These are phyloP conservation scores for Hypsopygia costalis DNA, from an alignment of 2,888 invertebrate species.

Conservation along the genomic window DNA sequence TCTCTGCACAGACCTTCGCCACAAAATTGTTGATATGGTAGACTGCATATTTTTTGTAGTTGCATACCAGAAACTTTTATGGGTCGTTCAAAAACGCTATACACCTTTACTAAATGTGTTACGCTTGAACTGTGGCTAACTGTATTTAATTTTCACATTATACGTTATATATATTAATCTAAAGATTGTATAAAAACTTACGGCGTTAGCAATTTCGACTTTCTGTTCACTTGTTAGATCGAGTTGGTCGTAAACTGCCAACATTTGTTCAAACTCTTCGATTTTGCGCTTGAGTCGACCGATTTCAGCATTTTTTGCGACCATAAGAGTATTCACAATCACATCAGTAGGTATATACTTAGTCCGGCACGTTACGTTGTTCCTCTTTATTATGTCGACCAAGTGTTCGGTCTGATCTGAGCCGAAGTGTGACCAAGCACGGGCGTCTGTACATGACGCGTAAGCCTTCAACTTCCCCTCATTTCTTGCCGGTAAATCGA, in stretches of 20 bases:
- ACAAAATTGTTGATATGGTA: no score
- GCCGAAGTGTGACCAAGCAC: constrained; percentile 79
- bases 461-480: constrained; percentile 80
- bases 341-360: constrained; percentile 68
- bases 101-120: no score
- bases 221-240: constrained; percentile 65
- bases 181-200: constrained; percentile 29
- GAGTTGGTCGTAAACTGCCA: constrained; percentile 63
- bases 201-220: constrained; percentile 63
- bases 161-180: constrained; percentile 5
- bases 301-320: constrained; percentile 74
- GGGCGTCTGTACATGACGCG: constrained; percentile 76
- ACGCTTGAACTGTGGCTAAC: no score
- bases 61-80: no score
- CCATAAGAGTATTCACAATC: constrained; percentile 66
- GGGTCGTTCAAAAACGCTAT: no score
- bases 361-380: constrained; percentile 54
- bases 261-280: constrained; percentile 64
- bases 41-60: no score
- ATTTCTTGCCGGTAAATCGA: constrained; percentile 64
- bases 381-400: constrained; percentile 73
- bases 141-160: no score
- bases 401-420: constrained; percentile 80
- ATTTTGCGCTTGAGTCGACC: constrained; percentile 66
- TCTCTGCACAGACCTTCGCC: no score